Evolutionary conservation across 2,113 vertebrate genomes (phyloP), one percentile per base, ranked within the genome.

Genomic region (Pseudonaja textilis): DNA sequence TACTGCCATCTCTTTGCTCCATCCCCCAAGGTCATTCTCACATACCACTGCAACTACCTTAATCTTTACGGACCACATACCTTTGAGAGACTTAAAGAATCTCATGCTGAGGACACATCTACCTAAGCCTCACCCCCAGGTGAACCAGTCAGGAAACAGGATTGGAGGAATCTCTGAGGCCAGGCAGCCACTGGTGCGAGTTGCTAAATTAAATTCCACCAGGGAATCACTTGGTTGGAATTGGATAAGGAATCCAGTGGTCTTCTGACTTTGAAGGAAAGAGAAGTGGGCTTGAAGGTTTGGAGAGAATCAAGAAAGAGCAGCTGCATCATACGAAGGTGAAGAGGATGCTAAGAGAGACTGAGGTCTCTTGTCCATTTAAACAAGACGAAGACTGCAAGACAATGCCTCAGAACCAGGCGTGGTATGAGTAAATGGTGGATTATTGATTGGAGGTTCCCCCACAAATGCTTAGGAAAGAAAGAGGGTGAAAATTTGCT

Each of bases 401-500:
- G 87, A 56, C 29, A 23, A 7, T 39, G n/a, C 4, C 20, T 42
- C 16, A 52, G 8, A 20, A 45, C 59, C 34, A 81, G 6, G 18
- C 74, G 22, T 10, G 14, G 57, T 4, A 59, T 16, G 42, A 22
- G 26, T 64, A 47, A 90, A 16, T 61, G 23, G 26, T 34, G 47
- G 61, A 8, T 34, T 18, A 20, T 47, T 34, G n/a, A 50, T 11
- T 23, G 61, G 52, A 50, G 50, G 2, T 22, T 16, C 42, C n/a
- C 87, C 91, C 6, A 10, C 26, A 57, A 34, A n/a, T 22, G 26
- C 4, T 52, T 16, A 16, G 7, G 1, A 34, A 85, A 93, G 90
- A 91, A 87, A 93, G 89, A 89, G 47, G 89, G 91, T 89, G 93
- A 0, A 86, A 50, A 89, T 42, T n/a, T 90, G 94, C 81, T 94